Evolutionary conservation across 2,888 invertebrate species (phyloP), one percentile per base, ranked within the genome.

Genomic region (Tinea pellionella): DNA sequence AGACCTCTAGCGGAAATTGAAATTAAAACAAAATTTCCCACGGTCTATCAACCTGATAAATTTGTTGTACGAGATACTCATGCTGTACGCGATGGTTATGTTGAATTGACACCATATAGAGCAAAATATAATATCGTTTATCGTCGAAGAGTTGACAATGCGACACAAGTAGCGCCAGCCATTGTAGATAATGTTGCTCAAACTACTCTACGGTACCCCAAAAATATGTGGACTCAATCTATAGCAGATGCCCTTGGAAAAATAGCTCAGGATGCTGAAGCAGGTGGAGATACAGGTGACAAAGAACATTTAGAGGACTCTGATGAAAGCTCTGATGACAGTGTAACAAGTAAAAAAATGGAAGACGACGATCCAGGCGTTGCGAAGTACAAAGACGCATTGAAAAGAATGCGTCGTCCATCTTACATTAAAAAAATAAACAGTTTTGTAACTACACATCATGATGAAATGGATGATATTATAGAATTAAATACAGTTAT

Each of bases 171-270:
- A 2, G 87, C 90, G 12, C 89, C 91, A 0, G 61, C 72, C 0
- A 77, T 70, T 56, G 62, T 73, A 0, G 68, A 82, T 13, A 81
- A 78, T 62, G 84, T 86, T 63, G 91, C 91, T 32, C 94, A 94
- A 81, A 94, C 94, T 0, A 84, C 81, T 59, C 89, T 91, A 12
- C 89, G 89, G 42, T 92, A 92, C 71, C 92, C 92, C 0, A 82
- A 89, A 62, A 93, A 93, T 72, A 87, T 89, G 62, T 92, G 91
- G 90, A 91, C 92, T 0, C 94, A 94, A 68, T 93, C 88, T 1
- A 77, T 84, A 64, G 78, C 80, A 18, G 83, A 84, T 63, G 71
- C 78, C 30, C 65, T 83, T 55, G 80, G 78, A 8, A 64, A 68
- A 61, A 61, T 63, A 2, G 64, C 66, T 69, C 53, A 59, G n/a